Conservation (phyloP, 2,888 invertebrate species). For the Dynastes tityus region DNA sequence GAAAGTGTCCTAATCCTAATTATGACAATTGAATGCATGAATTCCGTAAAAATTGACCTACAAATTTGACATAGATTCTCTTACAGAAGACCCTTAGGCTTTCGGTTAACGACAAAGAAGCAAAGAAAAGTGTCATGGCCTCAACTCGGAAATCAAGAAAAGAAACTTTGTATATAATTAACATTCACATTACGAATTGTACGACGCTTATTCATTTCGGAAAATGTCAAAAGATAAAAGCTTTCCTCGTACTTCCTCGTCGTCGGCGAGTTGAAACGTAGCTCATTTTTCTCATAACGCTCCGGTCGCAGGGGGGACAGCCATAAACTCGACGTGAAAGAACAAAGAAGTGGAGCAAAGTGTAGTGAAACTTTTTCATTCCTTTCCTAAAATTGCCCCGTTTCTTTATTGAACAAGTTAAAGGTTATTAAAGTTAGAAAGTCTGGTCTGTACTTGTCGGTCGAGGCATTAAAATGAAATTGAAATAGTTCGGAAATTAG, state of each 20-base stretch:
- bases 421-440: constrained; percentile 47
- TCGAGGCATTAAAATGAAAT: constrained; percentile 38
- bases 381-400: constrained; percentile 35
- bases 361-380: constrained; percentile 47
- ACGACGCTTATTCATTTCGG: constrained; percentile 20
- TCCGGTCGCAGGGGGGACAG: constrained; percentile 13
- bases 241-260: constrained; percentile 24
- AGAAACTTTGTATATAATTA: constrained; percentile 4
- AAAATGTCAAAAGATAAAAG: constrained; percentile 43
- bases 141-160: background rate
- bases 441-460: constrained; percentile 26
- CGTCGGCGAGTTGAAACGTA: constrained; percentile 33
- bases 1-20: too few relatives aligned
- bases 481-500: constrained; percentile 46
- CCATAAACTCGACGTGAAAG: constrained; percentile 46
- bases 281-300: constrained; percentile 45
- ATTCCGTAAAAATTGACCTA: too few relatives aligned
- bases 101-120: too few relatives aligned
- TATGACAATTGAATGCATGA: too few relatives aligned
- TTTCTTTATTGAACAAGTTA: constrained; percentile 47
- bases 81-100: too few relatives aligned
- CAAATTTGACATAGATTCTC: too few relatives aligned
- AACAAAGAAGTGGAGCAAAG: constrained; percentile 45
- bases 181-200: constrained; percentile 31
- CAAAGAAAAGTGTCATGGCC: too few relatives aligned